Evolutionary conservation across 2,113 vertebrate genomes (phyloP).

Genomic region (Heliornis fulica): DNA sequence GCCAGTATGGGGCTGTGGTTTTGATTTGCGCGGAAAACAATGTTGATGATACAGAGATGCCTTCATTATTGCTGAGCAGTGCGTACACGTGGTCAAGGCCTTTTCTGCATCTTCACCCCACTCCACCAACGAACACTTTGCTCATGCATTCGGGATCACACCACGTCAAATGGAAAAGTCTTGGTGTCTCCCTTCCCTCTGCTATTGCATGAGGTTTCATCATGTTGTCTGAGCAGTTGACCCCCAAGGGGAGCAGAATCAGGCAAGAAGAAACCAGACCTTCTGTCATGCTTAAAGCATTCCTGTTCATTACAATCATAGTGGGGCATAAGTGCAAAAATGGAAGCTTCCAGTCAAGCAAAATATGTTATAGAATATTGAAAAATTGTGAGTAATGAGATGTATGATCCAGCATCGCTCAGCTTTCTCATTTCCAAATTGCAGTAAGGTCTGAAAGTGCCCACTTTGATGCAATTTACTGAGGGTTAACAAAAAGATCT

Average conservation of each 20-base stretch:
- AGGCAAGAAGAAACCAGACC: neutral
- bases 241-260: neutral
- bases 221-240: neutral
- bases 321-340: neutral
- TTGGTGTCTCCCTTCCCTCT: neutral
- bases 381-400: neutral
- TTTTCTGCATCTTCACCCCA: no score
- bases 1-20: no score
- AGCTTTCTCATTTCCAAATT: constrained; percentile 27
- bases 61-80: no score
- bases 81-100: no score
- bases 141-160: neutral
- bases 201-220: neutral
- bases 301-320: neutral
- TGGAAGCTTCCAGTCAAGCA: neutral
- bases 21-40: no score
- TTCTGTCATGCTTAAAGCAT: neutral
- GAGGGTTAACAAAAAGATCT: constrained; percentile 24
- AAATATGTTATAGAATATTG: neutral
- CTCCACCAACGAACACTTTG: neutral
- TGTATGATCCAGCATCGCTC: constrained; percentile 2
- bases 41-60: no score
- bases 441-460: constrained; percentile 25
- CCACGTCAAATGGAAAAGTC: neutral
- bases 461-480: neutral